Base-by-base conservation (phyloP, 2,797 vertebrate genomes). In the Psittacula echo region DNA sequence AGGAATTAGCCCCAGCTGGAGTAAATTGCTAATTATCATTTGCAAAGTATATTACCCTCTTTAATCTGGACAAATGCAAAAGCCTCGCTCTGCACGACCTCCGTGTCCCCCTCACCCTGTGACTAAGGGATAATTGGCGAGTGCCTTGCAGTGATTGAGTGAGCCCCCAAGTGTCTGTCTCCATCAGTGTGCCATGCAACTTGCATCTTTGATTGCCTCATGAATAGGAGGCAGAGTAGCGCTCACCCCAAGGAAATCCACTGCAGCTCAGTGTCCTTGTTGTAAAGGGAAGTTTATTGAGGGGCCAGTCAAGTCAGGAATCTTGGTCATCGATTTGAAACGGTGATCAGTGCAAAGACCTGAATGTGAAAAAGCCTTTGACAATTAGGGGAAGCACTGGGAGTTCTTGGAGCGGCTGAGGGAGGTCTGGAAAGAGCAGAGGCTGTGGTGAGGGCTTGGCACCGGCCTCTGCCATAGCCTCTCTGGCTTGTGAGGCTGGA, bases 21-120 rank as follows among this genome's bases (percentile, higher is more conserved):
- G 39, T 67, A 76, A 92, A 87, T 89, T 90, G 90, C 89, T 96
- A 81, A 94, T 96, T 94, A 81, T 62, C 42, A 87, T 95, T 92
- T 95, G 82, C 78, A 65, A 89, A 89, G 72, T 42, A 15, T 47
- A 37, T 85, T 80, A 27, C 61, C 48, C 60, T 89, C 89, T 77
- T 81, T 42, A 83, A 22, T 74, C 77, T 0, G 34, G 62, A 19
- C 58, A 75, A 91, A 82, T 64, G 78, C 29, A 67, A 81, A 77
- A 72, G 87, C 39, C 30, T 77, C 2, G 2, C 72, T 74, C 82
- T 72, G 72, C 42, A 2, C 1, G 58, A 74, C 85, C 87, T 83
- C 66, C 50, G 68, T 26, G 72, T 39, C 70, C 50, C 82, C 75
- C 85, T 77, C 45, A 10, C 47, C 79, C 92, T 0, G 5, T 62